A percentile compares a stretch with the other conserved stretches of the same genome.
Evolutionary conservation across 2,888 invertebrate genomes (phyloP).

Genomic region (Metallyticus violacea): DNA sequence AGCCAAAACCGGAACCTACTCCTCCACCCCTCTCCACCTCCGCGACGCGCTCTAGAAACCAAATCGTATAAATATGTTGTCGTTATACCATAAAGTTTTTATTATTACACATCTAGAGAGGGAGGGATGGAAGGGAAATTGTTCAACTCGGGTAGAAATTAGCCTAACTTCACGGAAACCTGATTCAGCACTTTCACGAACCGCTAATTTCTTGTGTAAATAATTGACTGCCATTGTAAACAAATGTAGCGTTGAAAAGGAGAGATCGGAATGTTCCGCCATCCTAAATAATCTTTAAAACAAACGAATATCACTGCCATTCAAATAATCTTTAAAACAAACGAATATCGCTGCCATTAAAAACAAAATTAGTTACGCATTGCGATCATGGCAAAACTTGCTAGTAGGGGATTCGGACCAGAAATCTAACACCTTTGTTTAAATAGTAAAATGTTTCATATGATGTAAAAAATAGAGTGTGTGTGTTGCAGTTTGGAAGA

Average conservation of each 20-base stretch:
- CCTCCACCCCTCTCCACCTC: not conserved
- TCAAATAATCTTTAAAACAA: not conserved
- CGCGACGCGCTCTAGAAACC: not conserved
- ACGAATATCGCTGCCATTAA: not conserved
- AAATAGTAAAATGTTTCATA: too few species aligned
- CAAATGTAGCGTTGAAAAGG: too few species aligned
- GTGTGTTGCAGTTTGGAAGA: too few species aligned
- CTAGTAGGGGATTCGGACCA: too few species aligned
- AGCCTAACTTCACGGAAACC: not conserved
- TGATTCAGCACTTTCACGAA: not conserved
- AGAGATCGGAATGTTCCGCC: not conserved
- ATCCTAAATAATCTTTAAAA: not conserved
- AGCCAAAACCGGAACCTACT: not conserved
- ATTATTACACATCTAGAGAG: too few species aligned
- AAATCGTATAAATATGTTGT: not conserved
- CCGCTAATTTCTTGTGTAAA: not conserved
- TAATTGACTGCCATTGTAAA: not conserved
- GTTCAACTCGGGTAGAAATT: not conserved
- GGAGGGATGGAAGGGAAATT: not conserved
- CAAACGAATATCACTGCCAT: not conserved
- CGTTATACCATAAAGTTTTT: not conserved
- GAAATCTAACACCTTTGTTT: too few species aligned
- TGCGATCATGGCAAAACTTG: too few species aligned
- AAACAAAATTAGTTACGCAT: too few species aligned
- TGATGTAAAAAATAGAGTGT: too few species aligned